Percentiles rank a stretch among this genome's conserved stretches.
These are phyloP conservation scores for Drosophila incognita DNA, from an alignment of 2,888 invertebrate species.

Conservation along the genomic window DNA sequence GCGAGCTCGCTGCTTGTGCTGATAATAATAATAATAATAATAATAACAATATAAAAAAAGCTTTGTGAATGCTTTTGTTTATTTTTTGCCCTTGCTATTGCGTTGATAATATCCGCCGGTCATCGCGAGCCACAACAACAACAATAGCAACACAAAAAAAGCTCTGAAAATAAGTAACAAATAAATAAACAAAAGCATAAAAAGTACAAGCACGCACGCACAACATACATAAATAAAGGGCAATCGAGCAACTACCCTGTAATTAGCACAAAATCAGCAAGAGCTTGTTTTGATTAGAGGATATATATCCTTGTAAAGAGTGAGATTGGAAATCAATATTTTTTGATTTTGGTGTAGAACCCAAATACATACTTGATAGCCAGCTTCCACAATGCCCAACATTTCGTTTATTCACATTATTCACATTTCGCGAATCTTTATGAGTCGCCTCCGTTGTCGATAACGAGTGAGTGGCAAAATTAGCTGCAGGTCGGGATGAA, in stretches of 20 bases:
- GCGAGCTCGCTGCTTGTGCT: conserved; percentile 18
- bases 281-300: not conserved
- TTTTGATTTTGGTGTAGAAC: not conserved
- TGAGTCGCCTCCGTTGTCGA: too few relatives aligned
- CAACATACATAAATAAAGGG: conserved; percentile 7
- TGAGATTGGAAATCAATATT: not conserved
- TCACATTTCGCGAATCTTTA: too few relatives aligned
- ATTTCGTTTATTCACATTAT: not conserved
- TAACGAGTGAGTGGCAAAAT: too few relatives aligned
- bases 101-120: conserved; percentile 71
- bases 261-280: not conserved
- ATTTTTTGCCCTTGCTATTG: conserved; percentile 27
- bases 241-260: conserved; percentile 1
- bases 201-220: conserved; percentile 7
- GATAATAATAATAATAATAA: conserved; percentile 61
- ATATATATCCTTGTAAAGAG: not conserved
- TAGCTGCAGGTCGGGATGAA: too few relatives aligned
- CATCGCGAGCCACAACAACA: conserved; percentile 50
- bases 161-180: conserved; percentile 47
- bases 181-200: conserved; percentile 28
- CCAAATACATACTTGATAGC: not conserved
- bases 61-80: conserved; percentile 20
- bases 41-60: conserved; percentile 41
- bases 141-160: conserved; percentile 20
- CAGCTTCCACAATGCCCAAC: not conserved